Evolutionary conservation across 2,113 vertebrate genomes (phyloP), one percentile per base, ranked within the genome.

Genomic region (Anseranas semipalmata): DNA sequence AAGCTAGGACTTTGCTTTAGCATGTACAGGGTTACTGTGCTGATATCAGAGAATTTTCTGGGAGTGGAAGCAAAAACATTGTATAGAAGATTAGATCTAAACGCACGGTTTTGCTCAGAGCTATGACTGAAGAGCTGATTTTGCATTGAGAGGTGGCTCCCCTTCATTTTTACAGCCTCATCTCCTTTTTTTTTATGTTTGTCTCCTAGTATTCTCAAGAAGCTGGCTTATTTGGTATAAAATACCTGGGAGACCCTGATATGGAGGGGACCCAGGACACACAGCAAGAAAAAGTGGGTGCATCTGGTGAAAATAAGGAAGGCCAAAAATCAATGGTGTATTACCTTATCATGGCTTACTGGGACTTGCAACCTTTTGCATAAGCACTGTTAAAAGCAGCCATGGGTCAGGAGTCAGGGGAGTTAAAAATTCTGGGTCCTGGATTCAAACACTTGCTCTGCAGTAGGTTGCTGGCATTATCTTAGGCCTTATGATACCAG

Each of bases 261-360:
- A 27, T 19, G 62, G 28, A 70, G 24, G 12, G 5, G 33, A 30
- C 32, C 46, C 8, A 20, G 33, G 41, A 78, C 2, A 52, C 13
- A 60, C 3, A 80, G 16, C 21, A 87, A 82, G 46, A 70, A 73
- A 17, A 43, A 12, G 33, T 27, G 18, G 15, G 17, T 80, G 13
- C 24, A 48, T 11, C 27, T 79, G 56, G 30, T 21, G 5, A 27
- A 13, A 9, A 52, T 8, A 75, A 91, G 14, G 5, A 33, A 68
- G 10, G 5, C 7, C 37, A 74, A 70, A 89, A 68, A 0, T 7
- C 62, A 89, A 1, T 6, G 0, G 0, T 48, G 5, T 53, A 17
- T 71, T 70, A 71, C 18, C 24, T 50, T 56, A 15, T 9, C 4
- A 4, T 72, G 10, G 4, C 15, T 82, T 67, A 22, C 9, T 46